Base-by-base conservation (phyloP, 1,140 invertebrate genomes). In the Drosophila sucinea region DNA sequence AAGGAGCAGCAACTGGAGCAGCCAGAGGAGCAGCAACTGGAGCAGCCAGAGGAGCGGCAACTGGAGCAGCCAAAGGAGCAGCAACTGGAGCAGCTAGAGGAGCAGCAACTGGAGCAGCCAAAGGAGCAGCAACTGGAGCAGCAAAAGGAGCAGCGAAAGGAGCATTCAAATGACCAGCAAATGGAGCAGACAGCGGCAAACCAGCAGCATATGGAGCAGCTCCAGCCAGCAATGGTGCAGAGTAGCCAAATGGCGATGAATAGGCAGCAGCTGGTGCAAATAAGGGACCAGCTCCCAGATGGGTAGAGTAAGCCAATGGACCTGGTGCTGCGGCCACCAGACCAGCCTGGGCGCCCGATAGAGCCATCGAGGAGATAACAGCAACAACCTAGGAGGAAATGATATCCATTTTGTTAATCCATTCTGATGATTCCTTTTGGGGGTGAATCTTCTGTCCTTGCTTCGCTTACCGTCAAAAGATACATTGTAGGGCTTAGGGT, bases 401-500 rank as follows among this genome's bases (percentile, higher is more conserved):
- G 7, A 30, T 17, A 66, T 27, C 17, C 27, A 44, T 6, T 4
- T 27, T 30, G 10, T 29, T 17, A 65, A 54, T 27, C 56, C 60
- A 33, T 17, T 17, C 57, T 44, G 65, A 41, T 11, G 23, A 51
- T 11, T 8, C 33, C 1, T 17, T 17, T 17, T 17, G 17, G 17
- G 4, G 10, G 10, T 10, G 3, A 38, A 38, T 38, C 35, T 3
- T 38, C 47, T 30, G 2, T 11, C 3, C 10, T 29, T 40, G 4
- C 11, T 57, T 10, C 17, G 17, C 91, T 92, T 82, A 92, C 91
- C 80, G 81, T 78, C 77, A 92, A 67, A 80, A 87, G 86, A 92
- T 90, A 92, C 91, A 92, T 92, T 92, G 87, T 92, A 60, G 40
- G 73, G 79, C 81, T 92, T 89, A 75, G 84, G 81, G 76, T 62